Conservation (phyloP, 2,113 vertebrate genomes). For the Grammomys surdaster region DNA sequence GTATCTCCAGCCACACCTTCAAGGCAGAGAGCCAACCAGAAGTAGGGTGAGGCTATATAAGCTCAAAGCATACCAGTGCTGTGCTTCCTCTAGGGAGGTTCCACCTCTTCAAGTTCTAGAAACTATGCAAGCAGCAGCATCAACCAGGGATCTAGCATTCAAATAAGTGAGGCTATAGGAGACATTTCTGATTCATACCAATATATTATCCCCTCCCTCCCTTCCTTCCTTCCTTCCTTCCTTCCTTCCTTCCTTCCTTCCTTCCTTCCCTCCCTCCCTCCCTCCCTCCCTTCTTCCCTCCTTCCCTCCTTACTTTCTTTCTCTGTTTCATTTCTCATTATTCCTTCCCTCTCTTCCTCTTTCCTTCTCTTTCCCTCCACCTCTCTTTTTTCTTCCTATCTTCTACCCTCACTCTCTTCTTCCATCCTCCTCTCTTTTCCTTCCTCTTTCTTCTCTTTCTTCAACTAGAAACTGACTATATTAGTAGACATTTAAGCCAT, state of each 20-base stretch:
- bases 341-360: not conserved
- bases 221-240: too few species aligned
- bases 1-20: not conserved
- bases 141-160: too few species aligned
- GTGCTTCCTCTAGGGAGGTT: not conserved
- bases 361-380: too few species aligned
- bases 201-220: not conserved
- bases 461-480: not conserved
- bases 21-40: too few species aligned
- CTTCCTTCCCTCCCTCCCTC: too few species aligned
- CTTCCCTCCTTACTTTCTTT: not conserved
- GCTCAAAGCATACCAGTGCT: not conserved
- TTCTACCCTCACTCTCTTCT: too few species aligned
- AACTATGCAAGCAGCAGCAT: too few species aligned
- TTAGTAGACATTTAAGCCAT: not conserved
- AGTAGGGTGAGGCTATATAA: not conserved
- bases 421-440: too few species aligned
- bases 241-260: not conserved
- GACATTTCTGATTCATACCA: not conserved
- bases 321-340: not conserved
- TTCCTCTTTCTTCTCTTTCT: not conserved
- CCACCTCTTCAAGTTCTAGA: not conserved
- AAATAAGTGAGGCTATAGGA: too few species aligned
- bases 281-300: not conserved
- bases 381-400: too few species aligned